These are phyloP conservation scores for Halcyon malimbica DNA, from an alignment of 2,113 vertebrate species.

Conservation along the genomic window DNA sequence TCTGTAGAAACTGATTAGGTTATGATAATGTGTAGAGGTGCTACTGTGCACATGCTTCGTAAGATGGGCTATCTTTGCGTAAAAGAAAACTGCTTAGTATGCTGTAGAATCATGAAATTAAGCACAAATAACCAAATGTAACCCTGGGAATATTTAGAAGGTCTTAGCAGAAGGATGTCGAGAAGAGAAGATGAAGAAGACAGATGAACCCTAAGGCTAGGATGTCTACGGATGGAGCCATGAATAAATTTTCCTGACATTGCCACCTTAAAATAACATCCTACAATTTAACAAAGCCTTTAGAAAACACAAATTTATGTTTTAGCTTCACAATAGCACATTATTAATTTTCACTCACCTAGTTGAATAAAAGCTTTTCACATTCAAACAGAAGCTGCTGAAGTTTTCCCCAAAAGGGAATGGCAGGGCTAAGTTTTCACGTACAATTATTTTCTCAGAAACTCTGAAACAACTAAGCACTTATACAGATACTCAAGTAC, in stretches of 20 bases:
- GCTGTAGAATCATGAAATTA: background rate
- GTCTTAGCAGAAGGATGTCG: background rate
- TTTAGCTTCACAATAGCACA: background rate
- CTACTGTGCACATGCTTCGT: background rate
- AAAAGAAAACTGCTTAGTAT: background rate
- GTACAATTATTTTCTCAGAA: background rate
- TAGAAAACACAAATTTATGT: background rate
- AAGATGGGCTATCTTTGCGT: background rate
- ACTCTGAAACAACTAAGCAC: background rate
- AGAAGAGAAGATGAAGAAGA: background rate
- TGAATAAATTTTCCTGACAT: background rate
- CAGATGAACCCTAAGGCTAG: background rate
- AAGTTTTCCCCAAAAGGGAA: background rate
- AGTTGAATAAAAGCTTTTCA: background rate
- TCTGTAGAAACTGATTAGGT: background rate
- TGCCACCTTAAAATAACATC: conserved; percentile 24
- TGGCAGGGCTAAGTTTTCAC: background rate
- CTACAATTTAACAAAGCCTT: background rate
- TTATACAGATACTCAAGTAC: background rate
- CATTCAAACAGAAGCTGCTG: background rate
- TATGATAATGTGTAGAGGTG: background rate
- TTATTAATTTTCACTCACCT: background rate
- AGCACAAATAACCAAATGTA: background rate
- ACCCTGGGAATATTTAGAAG: background rate
- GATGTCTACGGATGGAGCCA: background rate